phyloP scores from a whole-genome alignment of 2,797 vertebrate species.

The Characodon lateralis region DNA sequence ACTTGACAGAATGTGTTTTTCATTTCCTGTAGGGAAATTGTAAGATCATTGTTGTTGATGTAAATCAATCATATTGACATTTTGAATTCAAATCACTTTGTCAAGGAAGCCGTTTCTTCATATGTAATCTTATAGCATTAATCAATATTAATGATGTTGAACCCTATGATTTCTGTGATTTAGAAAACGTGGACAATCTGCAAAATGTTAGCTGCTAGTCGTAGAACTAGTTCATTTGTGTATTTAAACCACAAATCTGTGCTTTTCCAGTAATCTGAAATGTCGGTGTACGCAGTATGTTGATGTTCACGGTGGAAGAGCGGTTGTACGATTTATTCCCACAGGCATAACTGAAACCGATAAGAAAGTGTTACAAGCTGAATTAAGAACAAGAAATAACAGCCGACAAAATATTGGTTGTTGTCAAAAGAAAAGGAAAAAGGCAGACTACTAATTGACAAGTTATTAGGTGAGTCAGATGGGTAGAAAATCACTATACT shows the following conservation, averaged over 20 bases:
- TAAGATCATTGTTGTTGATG: constrained; percentile 36
- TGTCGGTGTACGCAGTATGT: too few species aligned
- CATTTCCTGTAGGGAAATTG: constrained; percentile 19
- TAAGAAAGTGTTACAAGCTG: too few species aligned
- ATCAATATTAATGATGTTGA: background rate
- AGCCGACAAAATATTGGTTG: too few species aligned
- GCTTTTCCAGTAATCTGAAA: too few species aligned
- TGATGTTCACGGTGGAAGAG: too few species aligned
- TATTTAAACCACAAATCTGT: too few species aligned
- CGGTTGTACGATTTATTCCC: too few species aligned
- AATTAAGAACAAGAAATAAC: too few species aligned
- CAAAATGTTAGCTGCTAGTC: background rate
- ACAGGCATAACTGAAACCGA: too few species aligned
- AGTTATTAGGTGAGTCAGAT: too few species aligned
- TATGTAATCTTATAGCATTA: background rate
- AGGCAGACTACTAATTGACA: too few species aligned
- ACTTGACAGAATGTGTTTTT: constrained; percentile 38
- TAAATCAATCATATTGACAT: constrained; percentile 45
- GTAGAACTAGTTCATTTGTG: background rate
- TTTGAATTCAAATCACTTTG: constrained; percentile 35
- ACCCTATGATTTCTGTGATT: background rate
- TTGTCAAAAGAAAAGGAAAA: too few species aligned
- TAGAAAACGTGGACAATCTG: background rate
- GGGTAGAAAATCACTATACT: background rate
- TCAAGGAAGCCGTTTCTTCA: constrained; percentile 46